Conservation (phyloP, 2,113 vertebrate genomes). For the Antechinus stuartii region DNA sequence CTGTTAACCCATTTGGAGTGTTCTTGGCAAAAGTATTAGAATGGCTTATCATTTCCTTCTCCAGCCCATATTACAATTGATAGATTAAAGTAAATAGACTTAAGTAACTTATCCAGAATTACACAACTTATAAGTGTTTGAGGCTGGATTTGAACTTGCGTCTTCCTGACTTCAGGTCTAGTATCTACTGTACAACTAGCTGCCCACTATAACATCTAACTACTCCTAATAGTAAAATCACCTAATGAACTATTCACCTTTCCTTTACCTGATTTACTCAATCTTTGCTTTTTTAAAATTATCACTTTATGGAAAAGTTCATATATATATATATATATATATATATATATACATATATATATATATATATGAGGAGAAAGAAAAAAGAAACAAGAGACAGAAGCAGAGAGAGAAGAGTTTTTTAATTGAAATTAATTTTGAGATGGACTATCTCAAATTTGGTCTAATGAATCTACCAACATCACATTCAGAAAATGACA, state of each 20-base stretch:
- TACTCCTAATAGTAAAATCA: background rate
- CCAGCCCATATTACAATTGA: background rate
- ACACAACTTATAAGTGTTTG: background rate
- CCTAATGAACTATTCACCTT: background rate
- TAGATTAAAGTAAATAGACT: background rate
- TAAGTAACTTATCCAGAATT: background rate
- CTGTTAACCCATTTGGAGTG: background rate
- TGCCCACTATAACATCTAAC: background rate
- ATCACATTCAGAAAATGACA: background rate
- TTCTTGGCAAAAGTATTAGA: background rate
- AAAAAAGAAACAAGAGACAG: too few species aligned
- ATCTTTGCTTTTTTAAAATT: background rate
- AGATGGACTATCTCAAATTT: background rate
- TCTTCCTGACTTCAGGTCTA: background rate
- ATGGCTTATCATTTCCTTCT: background rate
- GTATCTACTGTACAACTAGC: background rate
- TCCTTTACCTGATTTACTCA: background rate
- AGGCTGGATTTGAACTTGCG: background rate
- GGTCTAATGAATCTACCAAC: background rate
- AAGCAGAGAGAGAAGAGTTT: too few species aligned
- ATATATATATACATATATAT: too few species aligned
- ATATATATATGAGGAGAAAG: too few species aligned
- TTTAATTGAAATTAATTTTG: background rate
- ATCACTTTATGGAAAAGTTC: background rate
- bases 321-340: background rate